Base-by-base conservation (phyloP, 1,140 invertebrate genomes). In the Octopus bimaculoides region DNA sequence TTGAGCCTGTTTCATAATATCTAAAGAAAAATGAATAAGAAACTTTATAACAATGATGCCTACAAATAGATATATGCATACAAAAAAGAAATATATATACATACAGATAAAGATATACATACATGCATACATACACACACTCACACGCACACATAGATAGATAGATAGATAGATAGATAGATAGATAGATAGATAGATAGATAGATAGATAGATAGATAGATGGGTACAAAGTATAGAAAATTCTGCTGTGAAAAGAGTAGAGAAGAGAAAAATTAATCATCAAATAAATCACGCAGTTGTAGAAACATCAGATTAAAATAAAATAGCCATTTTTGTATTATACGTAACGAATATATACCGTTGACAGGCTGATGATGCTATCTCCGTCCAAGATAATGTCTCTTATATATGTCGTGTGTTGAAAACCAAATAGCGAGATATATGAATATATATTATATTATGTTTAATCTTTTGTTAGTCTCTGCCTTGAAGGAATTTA, bases 1-100 rank as follows among this genome's bases (percentile, higher is more conserved):
- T 99, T 86, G 96, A 98, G 75, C 98, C 98, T 4, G 89, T 90
- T 78, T 90, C 89, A 79, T 90, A 89, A 79, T 89, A 90, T 74
- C 88, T 89, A 83, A 73, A 83, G 78, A 76, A 66, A 78, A 54
- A 76, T 52, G 78, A 79, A 12, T 9, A 61, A 12, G 56, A 61
- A 17, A 9, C 17, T 9, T 61, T 12, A 17, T 61, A 12, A 61
- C 56, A 61, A 12, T 17, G 56, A 61, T 61, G 9, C 9, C 1
- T 2, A 61, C 17, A 61, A 61, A 4, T 61, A 12, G 17, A 61
- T 12, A 61, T 12, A 61, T 17, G 9, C 9, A 17, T 4, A 61
- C 17, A 61, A 61, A 61, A 12, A 61, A 61, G 9, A 61, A 12
- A 61, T 61, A 61, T 61, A 61, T 4, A 61, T 2, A 17, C 17